phyloP scores from a whole-genome alignment of 2,888 invertebrate species.

The Hydrotaea cyrtoneurina region DNA sequence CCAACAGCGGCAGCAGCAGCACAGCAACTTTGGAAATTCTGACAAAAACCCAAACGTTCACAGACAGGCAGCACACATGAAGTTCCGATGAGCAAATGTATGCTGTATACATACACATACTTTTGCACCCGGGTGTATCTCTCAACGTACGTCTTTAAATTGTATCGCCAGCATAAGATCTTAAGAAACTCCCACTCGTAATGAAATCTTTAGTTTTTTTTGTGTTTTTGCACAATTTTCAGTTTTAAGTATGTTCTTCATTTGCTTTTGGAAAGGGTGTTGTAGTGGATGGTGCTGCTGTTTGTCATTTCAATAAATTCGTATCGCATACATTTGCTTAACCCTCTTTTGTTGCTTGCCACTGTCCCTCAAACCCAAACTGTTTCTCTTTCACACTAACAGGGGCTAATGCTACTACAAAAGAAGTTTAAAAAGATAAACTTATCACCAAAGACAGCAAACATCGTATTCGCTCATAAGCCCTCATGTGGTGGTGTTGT shows the following conservation, averaged over 20 bases:
- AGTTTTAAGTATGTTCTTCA: slow-evolving; percentile 1
- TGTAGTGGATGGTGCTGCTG: slow-evolving; percentile 6
- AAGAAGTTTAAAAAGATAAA: slow-evolving; percentile 15
- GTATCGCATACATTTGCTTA: not conserved
- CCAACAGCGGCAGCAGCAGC: not conserved
- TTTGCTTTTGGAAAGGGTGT: not conserved
- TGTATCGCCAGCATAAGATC: slow-evolving; percentile 31
- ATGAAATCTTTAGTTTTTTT: slow-evolving; percentile 11
- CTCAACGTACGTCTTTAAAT: no score
- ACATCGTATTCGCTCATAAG: not conserved
- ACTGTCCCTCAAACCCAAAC: not conserved
- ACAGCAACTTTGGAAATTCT: slow-evolving; percentile 8
- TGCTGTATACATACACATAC: no score
- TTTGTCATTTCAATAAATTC: slow-evolving; percentile 18
- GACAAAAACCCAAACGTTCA: not conserved
- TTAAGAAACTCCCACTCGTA: slow-evolving; percentile 16
- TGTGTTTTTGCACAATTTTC: not conserved
- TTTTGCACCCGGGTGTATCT: no score
- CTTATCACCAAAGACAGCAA: not conserved
- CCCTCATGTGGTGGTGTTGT: not conserved
- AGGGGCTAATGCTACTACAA: slow-evolving; percentile 11
- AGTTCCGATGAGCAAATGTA: no score
- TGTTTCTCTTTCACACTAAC: not conserved
- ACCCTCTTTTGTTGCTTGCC: not conserved
- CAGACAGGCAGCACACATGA: not conserved